Evolutionary conservation across 2,797 vertebrate genomes (phyloP), one percentile per base, ranked within the genome.

Genomic region (Notolepis coatsorum): DNA sequence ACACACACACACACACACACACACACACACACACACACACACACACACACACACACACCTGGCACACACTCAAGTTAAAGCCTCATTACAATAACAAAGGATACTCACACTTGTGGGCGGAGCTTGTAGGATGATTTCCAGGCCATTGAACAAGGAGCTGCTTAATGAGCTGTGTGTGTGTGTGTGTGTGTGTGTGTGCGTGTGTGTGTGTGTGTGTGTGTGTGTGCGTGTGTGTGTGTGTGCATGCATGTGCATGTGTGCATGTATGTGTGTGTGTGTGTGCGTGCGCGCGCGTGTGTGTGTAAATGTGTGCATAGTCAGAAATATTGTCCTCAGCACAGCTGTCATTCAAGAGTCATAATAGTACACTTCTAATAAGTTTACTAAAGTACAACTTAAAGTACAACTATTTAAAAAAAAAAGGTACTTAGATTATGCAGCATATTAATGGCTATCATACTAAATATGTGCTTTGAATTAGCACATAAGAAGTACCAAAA

Each of bases 331-430:
- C 60, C 58, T 75, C 77, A 70, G 63, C 66, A 79, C 83, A 85
- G 80, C 83, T 85, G 83, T 77, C 68, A 81, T 61, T 66, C 68
- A 71, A 74, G 73, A 71, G 57, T 65, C 64, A 79, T 81, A 83
- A 79, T 56, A 71, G 65, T 71, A 71, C 54, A 73, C 28, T 50
- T 35, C 18, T 55, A 31, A 49, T 42, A 52, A 61, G n/a, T 61
- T 7, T 24, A 45, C 20, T 13, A 50, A 15, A 28, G 45, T 56
- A 41, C 61, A n/a, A 39, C 12, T 38, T 50, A 18, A 4, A 47
- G 18, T 28, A 37, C 41, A 53, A n/a, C 42, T 42, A 45, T 52
- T 24, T 54, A 41, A 62, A 69, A 43, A 54, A 33, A 3, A 9
- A 33, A 7, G 13, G 31, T 10, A 33, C 31, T 33, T 4, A 10